Conservation (phyloP, 2,113 vertebrate genomes). For the Poeciliopsis prolifica region DNA sequence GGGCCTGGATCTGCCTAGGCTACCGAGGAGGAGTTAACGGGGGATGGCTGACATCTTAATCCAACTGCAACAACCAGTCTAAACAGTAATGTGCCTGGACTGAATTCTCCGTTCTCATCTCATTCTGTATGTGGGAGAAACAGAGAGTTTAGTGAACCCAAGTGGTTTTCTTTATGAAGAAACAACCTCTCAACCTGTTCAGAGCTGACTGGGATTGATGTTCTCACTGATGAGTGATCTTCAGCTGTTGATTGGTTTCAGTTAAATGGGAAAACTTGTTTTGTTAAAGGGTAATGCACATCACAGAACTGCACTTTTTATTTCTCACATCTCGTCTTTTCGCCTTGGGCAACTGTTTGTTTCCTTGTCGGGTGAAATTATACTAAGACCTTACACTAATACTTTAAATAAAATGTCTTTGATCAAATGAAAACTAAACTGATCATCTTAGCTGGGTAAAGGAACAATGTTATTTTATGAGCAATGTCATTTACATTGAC, state of each 20-base stretch:
- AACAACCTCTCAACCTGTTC: constrained; percentile 17
- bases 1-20: constrained; percentile 41
- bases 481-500: background rate
- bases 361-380: background rate
- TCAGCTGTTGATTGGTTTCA: background rate
- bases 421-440: background rate
- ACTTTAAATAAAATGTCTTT: background rate
- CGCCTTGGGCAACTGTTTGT: background rate
- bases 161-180: constrained; percentile 34
- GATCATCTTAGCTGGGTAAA: background rate
- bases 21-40: constrained; percentile 65
- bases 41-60: constrained; percentile 75
- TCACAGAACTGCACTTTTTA: background rate
- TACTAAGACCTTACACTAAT: no score
- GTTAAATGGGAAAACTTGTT: background rate
- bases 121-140: constrained; percentile 39
- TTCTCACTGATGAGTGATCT: background rate
- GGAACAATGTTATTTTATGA: background rate
- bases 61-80: constrained; percentile 74
- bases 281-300: background rate
- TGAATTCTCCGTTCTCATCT: constrained; percentile 28
- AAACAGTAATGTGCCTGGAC: constrained; percentile 58
- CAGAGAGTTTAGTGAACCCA: constrained; percentile 23
- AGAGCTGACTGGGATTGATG: background rate
- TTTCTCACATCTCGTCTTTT: background rate